Percentiles rank a stretch among this genome's conserved stretches.
These are phyloP conservation scores for Nothoprocta perdicaria DNA, from an alignment of 2,113 vertebrate species.

Conservation along the genomic window DNA sequence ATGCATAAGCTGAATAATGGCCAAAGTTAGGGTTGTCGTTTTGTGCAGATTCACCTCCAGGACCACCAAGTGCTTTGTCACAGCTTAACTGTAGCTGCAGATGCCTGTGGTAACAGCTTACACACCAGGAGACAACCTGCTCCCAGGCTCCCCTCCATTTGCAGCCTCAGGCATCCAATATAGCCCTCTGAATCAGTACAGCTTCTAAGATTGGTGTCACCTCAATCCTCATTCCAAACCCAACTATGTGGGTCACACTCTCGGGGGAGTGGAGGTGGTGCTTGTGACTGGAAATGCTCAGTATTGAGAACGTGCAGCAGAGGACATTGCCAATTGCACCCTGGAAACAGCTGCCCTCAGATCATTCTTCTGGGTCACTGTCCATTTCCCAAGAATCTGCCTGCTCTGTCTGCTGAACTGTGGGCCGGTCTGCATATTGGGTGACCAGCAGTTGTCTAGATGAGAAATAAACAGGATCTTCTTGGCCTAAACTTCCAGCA, in stretches of 20 bases:
- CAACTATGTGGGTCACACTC: not conserved
- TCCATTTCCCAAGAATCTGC: rapidly evolving
- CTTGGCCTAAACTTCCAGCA: not conserved
- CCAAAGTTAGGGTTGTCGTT: not conserved
- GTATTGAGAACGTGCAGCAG: not conserved
- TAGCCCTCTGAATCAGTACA: not conserved
- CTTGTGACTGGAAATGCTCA: not conserved
- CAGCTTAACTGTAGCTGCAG: not conserved
- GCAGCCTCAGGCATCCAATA: not conserved
- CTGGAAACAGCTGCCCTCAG: not conserved
- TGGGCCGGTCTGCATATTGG: not conserved
- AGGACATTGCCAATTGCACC: not conserved
- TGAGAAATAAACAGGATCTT: not conserved
- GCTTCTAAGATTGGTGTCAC: not conserved
- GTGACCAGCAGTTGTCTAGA: not conserved
- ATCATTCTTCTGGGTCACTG: not conserved
- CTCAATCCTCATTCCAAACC: not conserved
- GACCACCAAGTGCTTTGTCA: rapidly evolving
- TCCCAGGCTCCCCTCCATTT: not conserved
- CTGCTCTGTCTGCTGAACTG: not conserved
- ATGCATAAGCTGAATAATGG: not conserved
- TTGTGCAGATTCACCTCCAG: not conserved
- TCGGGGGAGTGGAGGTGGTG: rapidly evolving
- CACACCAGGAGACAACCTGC: not conserved
- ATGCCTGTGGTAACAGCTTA: not conserved